These are phyloP conservation scores for Globia sparganii DNA, from an alignment of 2,888 invertebrate genomes.

Conservation along the genomic window DNA sequence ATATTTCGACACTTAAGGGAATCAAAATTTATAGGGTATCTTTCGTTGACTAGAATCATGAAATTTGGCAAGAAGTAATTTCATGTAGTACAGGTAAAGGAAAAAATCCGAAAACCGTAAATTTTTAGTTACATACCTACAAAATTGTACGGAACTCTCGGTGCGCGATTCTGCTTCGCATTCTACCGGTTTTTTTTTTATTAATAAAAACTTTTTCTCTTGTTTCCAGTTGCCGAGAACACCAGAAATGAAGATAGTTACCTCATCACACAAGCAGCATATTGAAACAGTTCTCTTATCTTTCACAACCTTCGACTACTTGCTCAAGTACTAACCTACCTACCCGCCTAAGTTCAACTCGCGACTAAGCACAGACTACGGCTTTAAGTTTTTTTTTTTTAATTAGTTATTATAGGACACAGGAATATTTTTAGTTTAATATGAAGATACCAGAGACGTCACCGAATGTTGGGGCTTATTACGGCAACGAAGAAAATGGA, in stretches of 20 bases:
- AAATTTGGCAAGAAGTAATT: too few relatives aligned
- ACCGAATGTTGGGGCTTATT: conserved; percentile 86
- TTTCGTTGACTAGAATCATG: too few relatives aligned
- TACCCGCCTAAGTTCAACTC: conserved; percentile 54
- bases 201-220: conserved; percentile 24
- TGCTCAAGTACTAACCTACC: conserved; percentile 49
- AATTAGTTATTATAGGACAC: conserved; percentile 71
- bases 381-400: conserved; percentile 57
- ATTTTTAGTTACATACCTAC: too few relatives aligned
- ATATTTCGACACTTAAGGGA: too few relatives aligned
- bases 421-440: conserved; percentile 59
- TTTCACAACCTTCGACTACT: conserved; percentile 68
- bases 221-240: conserved; percentile 76
- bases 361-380: conserved; percentile 53
- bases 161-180: too few relatives aligned
- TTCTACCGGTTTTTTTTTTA: too few relatives aligned
- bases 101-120: too few relatives aligned
- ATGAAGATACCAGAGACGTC: conserved; percentile 89
- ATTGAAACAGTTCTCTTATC: conserved; percentile 72
- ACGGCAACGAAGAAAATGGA: conserved; percentile 86
- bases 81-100: too few relatives aligned
- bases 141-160: too few relatives aligned
- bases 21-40: too few relatives aligned
- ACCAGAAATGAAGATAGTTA: conserved; percentile 84
- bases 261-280: conserved; percentile 64